Evolutionary conservation across 1,140 invertebrate species (phyloP), one percentile per base, ranked within the genome.

Genomic region (Bilobella aurantiaca): DNA sequence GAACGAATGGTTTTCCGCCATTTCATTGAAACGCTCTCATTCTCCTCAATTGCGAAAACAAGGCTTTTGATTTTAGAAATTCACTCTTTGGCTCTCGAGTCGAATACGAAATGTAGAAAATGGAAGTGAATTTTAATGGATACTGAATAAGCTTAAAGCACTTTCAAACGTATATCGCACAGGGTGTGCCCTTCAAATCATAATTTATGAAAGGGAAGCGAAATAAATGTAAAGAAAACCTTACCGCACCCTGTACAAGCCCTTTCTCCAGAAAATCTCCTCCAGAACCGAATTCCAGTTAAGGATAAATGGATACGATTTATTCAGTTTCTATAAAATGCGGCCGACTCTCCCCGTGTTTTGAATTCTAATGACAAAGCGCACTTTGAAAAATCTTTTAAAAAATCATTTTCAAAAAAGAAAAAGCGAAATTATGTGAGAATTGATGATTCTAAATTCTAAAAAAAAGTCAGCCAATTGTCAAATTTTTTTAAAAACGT

Each of bases 361-460:
- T 53, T 53, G 49, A 53, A 53, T 53, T 53, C 23, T 53, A 53
- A n/a, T n/a, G n/a, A n/a, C n/a, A n/a, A n/a, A n/a, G n/a, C n/a
- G n/a, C n/a, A n/a, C n/a, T n/a, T n/a, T n/a, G n/a, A n/a, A n/a
- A n/a, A n/a, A n/a, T n/a, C n/a, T n/a, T n/a, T n/a, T n/a, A n/a
- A n/a, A n/a, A n/a, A 53, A 53, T 18, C 49, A 53, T 18, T 23
- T 53, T 23, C 49, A 53, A 42, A 42, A 32, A n/a, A n/a, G n/a
- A n/a, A n/a, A n/a, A n/a, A n/a, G n/a, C n/a, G n/a, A n/a, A n/a
- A n/a, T n/a, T n/a, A n/a, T n/a, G n/a, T n/a, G n/a, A n/a, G n/a
- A n/a, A n/a, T n/a, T n/a, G n/a, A n/a, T n/a, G n/a, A n/a, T 53
- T 53, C 25, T 53, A 23, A 53, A 53, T 53, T 53, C 23, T 53